Percentiles rank a stretch among this genome's conserved stretches.
These are phyloP conservation scores for Machaerirhynchus nigripectus DNA, from an alignment of 2,113 vertebrate species.

Conservation along the genomic window DNA sequence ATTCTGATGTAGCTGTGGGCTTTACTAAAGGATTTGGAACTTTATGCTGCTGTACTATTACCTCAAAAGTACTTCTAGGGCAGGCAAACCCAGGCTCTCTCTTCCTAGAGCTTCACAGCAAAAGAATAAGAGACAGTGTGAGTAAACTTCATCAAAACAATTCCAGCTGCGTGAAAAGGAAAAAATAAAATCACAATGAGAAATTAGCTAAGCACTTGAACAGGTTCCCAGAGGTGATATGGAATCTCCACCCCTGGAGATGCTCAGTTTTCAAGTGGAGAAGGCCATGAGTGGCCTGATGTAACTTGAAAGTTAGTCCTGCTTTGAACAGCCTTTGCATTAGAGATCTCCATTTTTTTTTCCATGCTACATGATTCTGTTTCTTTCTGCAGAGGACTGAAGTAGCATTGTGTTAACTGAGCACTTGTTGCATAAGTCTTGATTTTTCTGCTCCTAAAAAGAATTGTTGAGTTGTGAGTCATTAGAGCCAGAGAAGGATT, in stretches of 20 bases:
- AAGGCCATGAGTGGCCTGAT: background rate
- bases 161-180: background rate
- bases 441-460: background rate
- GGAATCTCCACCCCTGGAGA: background rate
- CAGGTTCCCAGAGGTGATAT: background rate
- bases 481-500: background rate
- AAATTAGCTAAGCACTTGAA: background rate
- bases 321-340: background rate
- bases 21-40: background rate
- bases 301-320: background rate
- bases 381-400: background rate
- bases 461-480: background rate
- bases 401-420: background rate
- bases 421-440: background rate
- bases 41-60: background rate
- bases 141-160: background rate
- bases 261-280: background rate
- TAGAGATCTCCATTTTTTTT: background rate
- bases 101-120: background rate
- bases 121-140: background rate
- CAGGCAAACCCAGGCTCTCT: background rate
- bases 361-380: background rate
- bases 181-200: background rate
- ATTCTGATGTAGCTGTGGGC: background rate
- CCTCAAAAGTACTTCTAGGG: background rate